phyloP scores from a whole-genome alignment of 2,888 invertebrate genomes.

The Eristalis arbustorum region DNA sequence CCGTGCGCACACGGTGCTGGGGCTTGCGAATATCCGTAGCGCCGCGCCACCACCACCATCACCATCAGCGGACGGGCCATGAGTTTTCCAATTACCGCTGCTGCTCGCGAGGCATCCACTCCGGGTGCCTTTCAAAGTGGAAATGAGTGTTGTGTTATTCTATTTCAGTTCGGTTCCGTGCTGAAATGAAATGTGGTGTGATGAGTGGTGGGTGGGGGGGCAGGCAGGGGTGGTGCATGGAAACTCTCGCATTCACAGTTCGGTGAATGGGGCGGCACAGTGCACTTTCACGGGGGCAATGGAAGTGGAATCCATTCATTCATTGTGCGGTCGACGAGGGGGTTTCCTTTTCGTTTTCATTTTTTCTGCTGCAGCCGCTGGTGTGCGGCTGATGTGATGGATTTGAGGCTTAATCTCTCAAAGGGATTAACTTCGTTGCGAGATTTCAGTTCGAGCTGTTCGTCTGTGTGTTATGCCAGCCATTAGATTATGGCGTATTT shows the following conservation, averaged over 20 bases:
- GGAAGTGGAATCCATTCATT: neutral
- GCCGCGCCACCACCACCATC: neutral
- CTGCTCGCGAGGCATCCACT: neutral
- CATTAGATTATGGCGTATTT: too few species aligned
- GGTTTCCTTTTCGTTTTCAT: too few species aligned
- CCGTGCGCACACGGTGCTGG: neutral
- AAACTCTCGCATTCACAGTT: neutral
- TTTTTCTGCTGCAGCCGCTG: too few species aligned
- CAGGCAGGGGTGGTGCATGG: neutral
- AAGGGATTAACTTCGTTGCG: too few species aligned
- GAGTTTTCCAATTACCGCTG: neutral
- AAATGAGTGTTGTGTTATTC: neutral
- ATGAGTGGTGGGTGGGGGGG: too few species aligned
- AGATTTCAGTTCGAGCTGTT: too few species aligned
- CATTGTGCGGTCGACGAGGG: too few species aligned
- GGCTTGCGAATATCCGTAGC: neutral
- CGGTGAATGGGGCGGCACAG: neutral
- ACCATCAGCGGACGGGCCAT: neutral
- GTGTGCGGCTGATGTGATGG: too few species aligned
- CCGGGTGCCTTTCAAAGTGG: neutral
- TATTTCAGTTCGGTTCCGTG: neutral
- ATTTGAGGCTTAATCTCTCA: too few species aligned
- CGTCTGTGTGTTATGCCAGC: too few species aligned
- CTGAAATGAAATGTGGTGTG: neutral
- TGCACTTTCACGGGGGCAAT: neutral